These are phyloP conservation scores for Oxyteleia sp. DNA, from an alignment of 2,888 invertebrate genomes.

Conservation along the genomic window DNA sequence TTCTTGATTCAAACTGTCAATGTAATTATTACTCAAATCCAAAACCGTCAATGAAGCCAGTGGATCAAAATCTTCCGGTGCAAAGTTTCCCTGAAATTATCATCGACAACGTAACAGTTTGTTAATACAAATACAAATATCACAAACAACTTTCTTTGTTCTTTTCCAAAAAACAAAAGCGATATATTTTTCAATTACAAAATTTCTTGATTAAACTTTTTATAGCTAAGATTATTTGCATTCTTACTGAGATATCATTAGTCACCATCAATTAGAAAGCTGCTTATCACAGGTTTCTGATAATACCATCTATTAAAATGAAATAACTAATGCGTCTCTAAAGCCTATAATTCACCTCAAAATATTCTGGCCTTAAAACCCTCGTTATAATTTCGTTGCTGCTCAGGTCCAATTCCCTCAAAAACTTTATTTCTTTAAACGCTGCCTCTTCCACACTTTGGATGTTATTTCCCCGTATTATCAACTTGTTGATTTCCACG, in stretches of 20 bases:
- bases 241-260: not conserved
- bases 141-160: too few relatives aligned
- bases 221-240: not conserved
- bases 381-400: constrained; percentile 90
- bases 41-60: constrained; percentile 89
- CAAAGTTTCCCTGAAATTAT: constrained; percentile 85
- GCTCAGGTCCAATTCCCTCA: constrained; percentile 91
- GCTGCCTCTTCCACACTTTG: constrained; percentile 89
- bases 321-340: too few relatives aligned
- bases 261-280: not conserved
- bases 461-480: constrained; percentile 91
- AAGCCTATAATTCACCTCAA: constrained; percentile 90
- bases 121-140: too few relatives aligned
- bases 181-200: too few relatives aligned
- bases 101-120: too few relatives aligned
- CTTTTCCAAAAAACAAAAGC: too few relatives aligned
- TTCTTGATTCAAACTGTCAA: constrained; percentile 91
- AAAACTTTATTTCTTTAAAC: constrained; percentile 90
- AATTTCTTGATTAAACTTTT: too few relatives aligned
- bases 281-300: constrained; percentile 20
- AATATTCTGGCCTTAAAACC: constrained; percentile 90
- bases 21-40: constrained; percentile 91
- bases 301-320: too few relatives aligned
- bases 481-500: constrained; percentile 88
- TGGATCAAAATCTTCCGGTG: constrained; percentile 89